phyloP scores from a whole-genome alignment of 1,140 invertebrate genomes.

The Bicyclus anynana region DNA sequence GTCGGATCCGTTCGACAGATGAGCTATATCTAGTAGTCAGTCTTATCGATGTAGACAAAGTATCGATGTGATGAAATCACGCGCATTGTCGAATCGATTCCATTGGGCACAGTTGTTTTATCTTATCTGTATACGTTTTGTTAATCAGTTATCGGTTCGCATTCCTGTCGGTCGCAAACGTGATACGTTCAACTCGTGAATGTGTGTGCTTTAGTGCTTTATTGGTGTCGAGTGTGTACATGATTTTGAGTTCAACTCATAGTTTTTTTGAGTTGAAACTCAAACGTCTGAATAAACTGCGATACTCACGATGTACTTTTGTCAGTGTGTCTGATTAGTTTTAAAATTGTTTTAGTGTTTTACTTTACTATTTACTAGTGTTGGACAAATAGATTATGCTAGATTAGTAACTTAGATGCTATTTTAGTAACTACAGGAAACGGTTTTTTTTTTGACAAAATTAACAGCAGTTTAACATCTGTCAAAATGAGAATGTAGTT shows the following conservation, averaged over 20 bases:
- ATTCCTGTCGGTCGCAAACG: slow-evolving; percentile 38
- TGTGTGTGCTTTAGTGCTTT: slow-evolving; percentile 1
- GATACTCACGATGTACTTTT: too few species aligned
- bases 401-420: too few species aligned
- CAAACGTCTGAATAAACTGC: too few species aligned
- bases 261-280: too few species aligned
- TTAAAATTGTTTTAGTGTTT: too few species aligned
- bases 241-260: background rate
- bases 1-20: slow-evolving; percentile 28
- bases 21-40: slow-evolving; percentile 33
- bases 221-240: background rate
- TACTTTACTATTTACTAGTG: too few species aligned
- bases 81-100: slow-evolving; percentile 52
- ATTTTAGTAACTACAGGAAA: too few species aligned
- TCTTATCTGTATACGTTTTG: slow-evolving; percentile 45
- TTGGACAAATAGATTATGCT: too few species aligned
- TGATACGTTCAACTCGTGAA: background rate
- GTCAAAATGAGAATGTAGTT: too few species aligned
- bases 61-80: slow-evolving; percentile 61
- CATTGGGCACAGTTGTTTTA: slow-evolving; percentile 44
- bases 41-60: slow-evolving; percentile 59
- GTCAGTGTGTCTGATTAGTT: too few species aligned
- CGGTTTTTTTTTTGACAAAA: too few species aligned
- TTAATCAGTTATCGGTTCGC: slow-evolving; percentile 43
- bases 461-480: too few species aligned